Evolutionary conservation across 2,888 invertebrate species (phyloP).

Genomic region (Stegophylla sp.): DNA sequence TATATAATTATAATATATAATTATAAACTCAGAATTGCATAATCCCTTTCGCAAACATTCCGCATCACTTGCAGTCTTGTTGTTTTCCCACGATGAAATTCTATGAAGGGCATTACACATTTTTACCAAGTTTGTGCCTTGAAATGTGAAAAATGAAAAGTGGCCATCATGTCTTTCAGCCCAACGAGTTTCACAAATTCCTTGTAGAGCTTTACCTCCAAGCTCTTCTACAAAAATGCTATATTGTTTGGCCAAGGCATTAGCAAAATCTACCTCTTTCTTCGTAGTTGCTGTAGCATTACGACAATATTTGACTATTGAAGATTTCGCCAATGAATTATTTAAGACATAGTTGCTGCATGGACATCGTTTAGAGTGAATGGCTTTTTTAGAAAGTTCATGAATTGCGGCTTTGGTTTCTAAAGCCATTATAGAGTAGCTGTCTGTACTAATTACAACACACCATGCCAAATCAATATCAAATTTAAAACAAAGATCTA

Average conservation of each 20-base stretch:
- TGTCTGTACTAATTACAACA: slow-evolving; percentile 63
- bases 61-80: slow-evolving; percentile 8
- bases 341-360: slow-evolving; percentile 63
- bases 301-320: slow-evolving; percentile 39
- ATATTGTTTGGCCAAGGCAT: slow-evolving; percentile 7
- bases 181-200: slow-evolving; percentile 61
- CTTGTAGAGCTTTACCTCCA: slow-evolving; percentile 59
- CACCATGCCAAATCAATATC: slow-evolving; percentile 61
- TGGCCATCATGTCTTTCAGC: slow-evolving; percentile 61
- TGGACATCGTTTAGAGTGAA: slow-evolving; percentile 62
- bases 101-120: slow-evolving; percentile 4
- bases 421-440: slow-evolving; percentile 63
- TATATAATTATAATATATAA: too few relatives aligned
- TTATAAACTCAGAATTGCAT: slow-evolving; percentile 2
- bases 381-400: slow-evolving; percentile 62
- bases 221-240: slow-evolving; percentile 11
- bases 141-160: slow-evolving; percentile 52
- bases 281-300: background rate
- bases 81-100: background rate
- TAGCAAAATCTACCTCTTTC: slow-evolving; percentile 32
- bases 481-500: slow-evolving; percentile 60
- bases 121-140: background rate
- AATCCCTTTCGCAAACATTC: slow-evolving; percentile 7
- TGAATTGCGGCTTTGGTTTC: slow-evolving; percentile 63
- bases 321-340: slow-evolving; percentile 55